A percentile compares a stretch with the other conserved stretches of the same genome.
phyloP scores from a whole-genome alignment of 2,888 invertebrate species.

The Cryptus viduatorius region DNA sequence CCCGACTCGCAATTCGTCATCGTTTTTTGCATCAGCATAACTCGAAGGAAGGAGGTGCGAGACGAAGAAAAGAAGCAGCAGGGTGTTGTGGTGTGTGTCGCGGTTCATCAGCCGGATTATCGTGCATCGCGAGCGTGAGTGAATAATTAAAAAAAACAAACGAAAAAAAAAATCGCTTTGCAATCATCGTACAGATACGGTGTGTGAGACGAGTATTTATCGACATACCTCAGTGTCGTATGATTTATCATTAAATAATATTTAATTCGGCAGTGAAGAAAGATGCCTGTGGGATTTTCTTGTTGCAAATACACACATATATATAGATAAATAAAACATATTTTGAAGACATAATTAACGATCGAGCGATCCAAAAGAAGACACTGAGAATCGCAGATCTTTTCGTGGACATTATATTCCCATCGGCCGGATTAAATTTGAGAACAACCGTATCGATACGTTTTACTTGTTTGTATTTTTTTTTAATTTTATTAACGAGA shows the following conservation, averaged over 20 bases:
- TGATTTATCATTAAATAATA: neutral
- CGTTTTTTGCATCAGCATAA: constrained; percentile 26
- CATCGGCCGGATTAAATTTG: neutral
- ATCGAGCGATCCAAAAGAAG: constrained; percentile 56
- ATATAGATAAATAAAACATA: constrained; percentile 3
- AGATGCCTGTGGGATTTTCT: neutral
- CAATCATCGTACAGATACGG: constrained; percentile 33
- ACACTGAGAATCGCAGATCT: constrained; percentile 47
- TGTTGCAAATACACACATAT: neutral
- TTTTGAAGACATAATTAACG: constrained; percentile 53
- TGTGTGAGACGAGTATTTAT: neutral
- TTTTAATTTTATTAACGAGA: neutral
- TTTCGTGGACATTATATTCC: neutral
- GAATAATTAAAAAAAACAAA: constrained; percentile 16
- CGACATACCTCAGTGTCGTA: constrained; percentile 40
- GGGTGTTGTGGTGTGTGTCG: constrained; percentile 34
- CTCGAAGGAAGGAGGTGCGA: constrained; percentile 21
- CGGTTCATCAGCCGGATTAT: constrained; percentile 53
- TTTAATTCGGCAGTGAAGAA: constrained; percentile 6
- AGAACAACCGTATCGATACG: constrained; percentile 1
- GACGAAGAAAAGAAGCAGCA: neutral
- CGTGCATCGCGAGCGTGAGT: constrained; percentile 55
- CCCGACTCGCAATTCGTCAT: constrained; percentile 39
- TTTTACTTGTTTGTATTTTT: neutral
- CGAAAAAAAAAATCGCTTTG: constrained; percentile 25